These are phyloP conservation scores for Drosophila rhopaloa DNA, from an alignment of 1,140 invertebrate genomes.

Conservation along the genomic window DNA sequence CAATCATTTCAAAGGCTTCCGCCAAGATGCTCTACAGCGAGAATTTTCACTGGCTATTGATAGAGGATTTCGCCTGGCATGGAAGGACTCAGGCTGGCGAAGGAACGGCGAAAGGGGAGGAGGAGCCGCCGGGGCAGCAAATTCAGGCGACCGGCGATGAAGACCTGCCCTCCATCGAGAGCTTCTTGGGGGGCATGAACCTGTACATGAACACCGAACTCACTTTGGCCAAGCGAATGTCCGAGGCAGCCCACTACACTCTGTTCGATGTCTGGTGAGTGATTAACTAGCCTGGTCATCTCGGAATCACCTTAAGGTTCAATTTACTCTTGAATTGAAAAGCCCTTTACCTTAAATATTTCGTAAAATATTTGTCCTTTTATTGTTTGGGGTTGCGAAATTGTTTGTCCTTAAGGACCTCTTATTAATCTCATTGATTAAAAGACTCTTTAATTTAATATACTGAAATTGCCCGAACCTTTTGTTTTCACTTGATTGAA, in stretches of 20 bases:
- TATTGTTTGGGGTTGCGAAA: not conserved
- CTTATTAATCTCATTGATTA: not conserved
- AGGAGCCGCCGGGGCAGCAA: slow-evolving; percentile 18
- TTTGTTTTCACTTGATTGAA: no score
- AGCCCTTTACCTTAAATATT: not conserved
- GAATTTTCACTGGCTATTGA: slow-evolving; percentile 84
- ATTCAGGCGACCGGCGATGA: slow-evolving; percentile 22
- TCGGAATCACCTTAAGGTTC: not conserved
- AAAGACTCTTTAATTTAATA: no score
- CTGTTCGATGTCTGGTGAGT: slow-evolving; percentile 80
- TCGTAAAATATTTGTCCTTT: not conserved
- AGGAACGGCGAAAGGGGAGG: not conserved
- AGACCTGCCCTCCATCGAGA: slow-evolving; percentile 66
- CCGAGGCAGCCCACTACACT: slow-evolving; percentile 57
- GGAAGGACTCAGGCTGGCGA: slow-evolving; percentile 27
- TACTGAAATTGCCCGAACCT: no score
- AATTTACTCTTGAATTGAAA: not conserved
- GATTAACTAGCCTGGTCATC: not conserved
- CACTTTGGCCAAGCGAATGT: slow-evolving; percentile 73
- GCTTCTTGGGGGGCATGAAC: slow-evolving; percentile 78
- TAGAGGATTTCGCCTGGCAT: slow-evolving; percentile 81
- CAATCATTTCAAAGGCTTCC: slow-evolving; percentile 79
- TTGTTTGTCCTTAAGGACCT: not conserved
- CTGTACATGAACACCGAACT: slow-evolving; percentile 83
- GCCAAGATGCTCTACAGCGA: slow-evolving; percentile 81